phyloP scores from a whole-genome alignment of 2,888 invertebrate species.

The Idaea biselata region DNA sequence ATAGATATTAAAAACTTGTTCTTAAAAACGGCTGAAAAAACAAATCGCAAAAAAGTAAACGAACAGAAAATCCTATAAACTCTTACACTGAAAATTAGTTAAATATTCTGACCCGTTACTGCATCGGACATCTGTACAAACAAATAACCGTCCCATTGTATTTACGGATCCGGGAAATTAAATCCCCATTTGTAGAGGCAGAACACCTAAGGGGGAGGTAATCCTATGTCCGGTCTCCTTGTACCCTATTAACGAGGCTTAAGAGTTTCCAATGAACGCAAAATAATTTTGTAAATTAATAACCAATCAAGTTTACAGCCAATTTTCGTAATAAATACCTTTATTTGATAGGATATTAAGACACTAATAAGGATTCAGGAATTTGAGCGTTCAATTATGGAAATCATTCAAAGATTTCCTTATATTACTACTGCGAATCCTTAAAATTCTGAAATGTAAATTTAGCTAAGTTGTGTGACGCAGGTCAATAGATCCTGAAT shows the following conservation, averaged over 20 bases:
- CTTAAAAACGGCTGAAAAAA: background rate
- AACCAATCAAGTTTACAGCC: slow-evolving; percentile 40
- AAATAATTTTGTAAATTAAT: slow-evolving; percentile 68
- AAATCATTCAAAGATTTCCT: background rate
- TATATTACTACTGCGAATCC: too few relatives aligned
- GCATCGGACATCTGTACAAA: slow-evolving; percentile 47
- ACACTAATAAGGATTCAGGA: background rate
- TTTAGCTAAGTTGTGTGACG: background rate
- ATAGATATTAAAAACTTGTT: too few relatives aligned
- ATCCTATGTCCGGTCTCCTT: slow-evolving; percentile 66
- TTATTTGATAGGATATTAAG: background rate
- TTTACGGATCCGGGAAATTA: slow-evolving; percentile 71
- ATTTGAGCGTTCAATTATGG: background rate
- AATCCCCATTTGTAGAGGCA: slow-evolving; percentile 65
- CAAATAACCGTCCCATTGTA: slow-evolving; percentile 64
- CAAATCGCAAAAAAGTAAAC: background rate
- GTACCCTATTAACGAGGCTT: slow-evolving; percentile 61
- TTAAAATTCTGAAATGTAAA: too few relatives aligned
- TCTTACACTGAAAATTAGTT: background rate
- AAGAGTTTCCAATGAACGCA: slow-evolving; percentile 50
- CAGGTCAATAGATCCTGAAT: slow-evolving; percentile 10
- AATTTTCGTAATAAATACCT: background rate
- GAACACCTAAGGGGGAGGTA: slow-evolving; percentile 53
- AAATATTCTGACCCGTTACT: slow-evolving; percentile 13
- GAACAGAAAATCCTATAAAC: background rate